These are phyloP conservation scores for Stenichneumon culpator DNA, from an alignment of 2,888 invertebrate species.

Conservation along the genomic window DNA sequence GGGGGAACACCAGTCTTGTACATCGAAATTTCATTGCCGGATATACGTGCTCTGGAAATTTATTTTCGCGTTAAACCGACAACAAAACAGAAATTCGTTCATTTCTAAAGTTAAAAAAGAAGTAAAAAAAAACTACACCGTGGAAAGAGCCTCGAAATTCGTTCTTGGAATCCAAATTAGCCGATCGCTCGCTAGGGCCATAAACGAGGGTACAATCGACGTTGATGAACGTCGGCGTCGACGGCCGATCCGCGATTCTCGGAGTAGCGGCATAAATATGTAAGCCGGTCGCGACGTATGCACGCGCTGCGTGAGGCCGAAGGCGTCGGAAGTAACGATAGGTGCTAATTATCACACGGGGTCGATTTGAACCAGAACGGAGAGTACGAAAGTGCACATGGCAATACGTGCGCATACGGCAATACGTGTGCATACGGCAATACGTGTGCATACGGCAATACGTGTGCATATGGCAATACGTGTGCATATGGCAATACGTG, in stretches of 20 bases:
- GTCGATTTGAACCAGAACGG: constrained; percentile 47
- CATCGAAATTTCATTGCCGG: constrained; percentile 66
- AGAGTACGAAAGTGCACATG: constrained; percentile 29
- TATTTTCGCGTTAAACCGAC: constrained; percentile 21
- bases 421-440: not conserved
- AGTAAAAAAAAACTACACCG: not conserved
- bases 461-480: not conserved
- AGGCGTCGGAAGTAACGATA: constrained; percentile 59
- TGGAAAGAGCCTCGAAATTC: not conserved
- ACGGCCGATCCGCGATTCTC: not conserved
- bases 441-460: not conserved
- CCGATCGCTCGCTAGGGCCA: not conserved
- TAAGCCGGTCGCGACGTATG: not conserved
- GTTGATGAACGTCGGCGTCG: not conserved
- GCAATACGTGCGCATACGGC: not conserved
- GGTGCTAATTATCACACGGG: constrained; percentile 52
- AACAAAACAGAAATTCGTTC: constrained; percentile 7
- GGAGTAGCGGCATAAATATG: constrained; percentile 1
- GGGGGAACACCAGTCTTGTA: constrained; percentile 53
- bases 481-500: not conserved
- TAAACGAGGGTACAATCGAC: not conserved
- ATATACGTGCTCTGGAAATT: constrained; percentile 65
- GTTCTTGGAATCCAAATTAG: not conserved
- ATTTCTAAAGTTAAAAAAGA: not conserved
- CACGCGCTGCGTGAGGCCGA: constrained; percentile 1